Evolutionary conservation across 1,140 invertebrate species (phyloP).

Genomic region (Pseudomyrmex cubaensis): DNA sequence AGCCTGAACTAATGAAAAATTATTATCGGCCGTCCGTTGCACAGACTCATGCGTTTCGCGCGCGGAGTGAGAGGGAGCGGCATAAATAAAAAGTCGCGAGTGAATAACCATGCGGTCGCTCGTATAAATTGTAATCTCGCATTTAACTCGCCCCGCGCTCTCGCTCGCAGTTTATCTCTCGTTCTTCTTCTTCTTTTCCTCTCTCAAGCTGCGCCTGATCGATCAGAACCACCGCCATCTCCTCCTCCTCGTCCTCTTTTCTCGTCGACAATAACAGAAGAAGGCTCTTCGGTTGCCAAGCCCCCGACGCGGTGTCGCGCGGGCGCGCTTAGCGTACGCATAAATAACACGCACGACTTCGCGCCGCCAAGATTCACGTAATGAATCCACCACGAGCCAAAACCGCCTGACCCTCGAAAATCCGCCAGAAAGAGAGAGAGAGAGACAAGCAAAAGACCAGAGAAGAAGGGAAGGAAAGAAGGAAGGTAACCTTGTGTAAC

Average conservation of each 20-base stretch:
- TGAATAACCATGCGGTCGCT: conserved; percentile 52
- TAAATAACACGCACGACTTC: conserved; percentile 63
- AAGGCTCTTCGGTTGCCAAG: conserved; percentile 9
- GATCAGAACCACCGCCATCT: background rate
- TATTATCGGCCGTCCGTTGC: conserved; percentile 60
- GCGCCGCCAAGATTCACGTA: conserved; percentile 61
- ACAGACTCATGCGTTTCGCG: conserved; percentile 16
- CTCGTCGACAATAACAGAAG: background rate
- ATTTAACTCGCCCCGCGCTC: background rate
- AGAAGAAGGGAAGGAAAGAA: background rate
- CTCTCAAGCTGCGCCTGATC: conserved; percentile 3
- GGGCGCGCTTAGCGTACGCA: conserved; percentile 45
- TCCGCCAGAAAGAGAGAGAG: background rate
- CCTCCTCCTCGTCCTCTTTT: background rate
- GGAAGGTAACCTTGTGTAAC: conserved; percentile 2
- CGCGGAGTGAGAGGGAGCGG: background rate
- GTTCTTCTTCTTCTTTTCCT: background rate
- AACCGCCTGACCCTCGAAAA: conserved; percentile 55
- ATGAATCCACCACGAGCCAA: conserved; percentile 50
- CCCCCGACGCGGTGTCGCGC: background rate
- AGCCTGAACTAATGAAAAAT: conserved; percentile 69
- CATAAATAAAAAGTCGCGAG: conserved; percentile 64
- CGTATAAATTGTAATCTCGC: conserved; percentile 68
- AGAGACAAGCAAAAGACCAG: background rate
- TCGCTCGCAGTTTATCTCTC: conserved; percentile 6